Evolutionary conservation across 1,140 invertebrate genomes (phyloP).

Genomic region (Tyrophagus putrescentiae): DNA sequence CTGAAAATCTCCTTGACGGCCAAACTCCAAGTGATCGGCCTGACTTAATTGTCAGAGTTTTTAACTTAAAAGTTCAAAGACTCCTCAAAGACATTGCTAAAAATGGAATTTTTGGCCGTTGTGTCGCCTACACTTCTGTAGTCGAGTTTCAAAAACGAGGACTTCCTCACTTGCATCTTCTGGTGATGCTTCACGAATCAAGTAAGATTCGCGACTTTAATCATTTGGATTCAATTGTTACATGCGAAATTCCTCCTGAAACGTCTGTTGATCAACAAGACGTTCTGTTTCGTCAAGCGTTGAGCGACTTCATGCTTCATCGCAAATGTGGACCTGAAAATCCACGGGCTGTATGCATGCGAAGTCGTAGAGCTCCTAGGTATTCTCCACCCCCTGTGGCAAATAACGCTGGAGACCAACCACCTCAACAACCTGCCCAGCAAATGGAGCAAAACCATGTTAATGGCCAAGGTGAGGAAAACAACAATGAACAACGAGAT

Average conservation of each 20-base stretch:
- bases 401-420: too few relatives aligned
- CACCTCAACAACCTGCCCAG: too few relatives aligned
- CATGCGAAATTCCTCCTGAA: constrained; percentile 24
- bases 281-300: constrained; percentile 30
- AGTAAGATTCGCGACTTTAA: constrained; percentile 10
- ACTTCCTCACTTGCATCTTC: constrained; percentile 34
- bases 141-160: constrained; percentile 37
- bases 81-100: constrained; percentile 30
- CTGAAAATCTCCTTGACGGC: constrained; percentile 26
- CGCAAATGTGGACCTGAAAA: constrained; percentile 28
- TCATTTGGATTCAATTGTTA: constrained; percentile 21
- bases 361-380: constrained; percentile 24
- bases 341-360: constrained; percentile 27
- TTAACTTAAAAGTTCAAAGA: constrained; percentile 31
- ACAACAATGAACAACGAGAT: too few relatives aligned
- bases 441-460: too few relatives aligned
- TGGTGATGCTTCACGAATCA: constrained; percentile 26
- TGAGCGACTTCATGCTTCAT: constrained; percentile 35
- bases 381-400: too few relatives aligned
- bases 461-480: too few relatives aligned
- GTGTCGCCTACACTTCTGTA: constrained; percentile 26
- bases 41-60: constrained; percentile 35
- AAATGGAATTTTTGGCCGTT: constrained; percentile 18
- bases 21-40: constrained; percentile 30
- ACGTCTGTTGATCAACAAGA: constrained; percentile 30